Base-by-base conservation (phyloP, 2,888 invertebrate species). In the Drosophila cognata region DNA sequence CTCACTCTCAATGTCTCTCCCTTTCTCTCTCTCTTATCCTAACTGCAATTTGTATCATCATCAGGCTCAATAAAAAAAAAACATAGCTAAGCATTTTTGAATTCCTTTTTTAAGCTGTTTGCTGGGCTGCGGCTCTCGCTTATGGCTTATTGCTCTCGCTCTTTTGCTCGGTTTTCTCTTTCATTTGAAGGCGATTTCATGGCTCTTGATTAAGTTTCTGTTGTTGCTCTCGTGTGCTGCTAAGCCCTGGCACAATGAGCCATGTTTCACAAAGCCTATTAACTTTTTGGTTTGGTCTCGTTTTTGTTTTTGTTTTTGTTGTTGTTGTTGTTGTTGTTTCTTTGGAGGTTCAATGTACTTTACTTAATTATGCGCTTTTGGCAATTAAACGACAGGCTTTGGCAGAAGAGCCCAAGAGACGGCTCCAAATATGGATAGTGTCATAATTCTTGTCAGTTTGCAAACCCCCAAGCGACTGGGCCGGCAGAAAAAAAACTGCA, bases 381-480 rank as follows among this genome's bases (percentile, higher is more conserved):
- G 87, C 85, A 89, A 85, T 85, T 85, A 85, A 85, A 84, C 74
- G 87, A 85, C 87, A 86, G 70, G 18, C 57, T 29, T 16, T n/a
- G 60, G 51, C 68, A 56, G 65, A 52, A 56, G 65, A 52, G 53
- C 35, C 60, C 71, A 25, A 50, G 66, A 65, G 63, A 68, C 63
- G 69, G 62, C 73, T 72, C 85, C 89, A 87, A 89, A 85, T 85
- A 82, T 87, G 89, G 85, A 71, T 80, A 87, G 85, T 85, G 85
- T 85, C 85, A 85, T 85, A 85, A 85, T 85, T 85, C 85, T 85
- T 85, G 85, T 85, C 85, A 89, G 89, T 82, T 79, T 87, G 85
- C 88, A 74, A 85, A 64, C 80, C 85, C 85, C 85, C 88, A 87
- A 77, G 85, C 81, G 82, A 68, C 79, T 41, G 73, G 55, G 58